Evolutionary conservation across 2,797 vertebrate genomes (phyloP).

Genomic region (Danio tinwini): DNA sequence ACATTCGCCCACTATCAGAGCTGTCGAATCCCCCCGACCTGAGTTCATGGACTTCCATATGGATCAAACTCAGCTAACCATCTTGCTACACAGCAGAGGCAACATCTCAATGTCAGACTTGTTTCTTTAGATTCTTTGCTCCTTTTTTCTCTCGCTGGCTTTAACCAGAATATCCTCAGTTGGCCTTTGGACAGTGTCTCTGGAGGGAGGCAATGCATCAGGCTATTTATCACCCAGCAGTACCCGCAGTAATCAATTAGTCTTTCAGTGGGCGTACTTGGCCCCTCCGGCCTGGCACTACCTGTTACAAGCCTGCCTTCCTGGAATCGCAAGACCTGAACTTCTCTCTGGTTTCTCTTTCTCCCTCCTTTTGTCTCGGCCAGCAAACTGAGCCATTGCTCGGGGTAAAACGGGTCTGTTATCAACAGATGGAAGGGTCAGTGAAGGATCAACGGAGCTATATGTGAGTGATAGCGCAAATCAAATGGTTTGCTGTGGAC

Average conservation of each 20-base stretch:
- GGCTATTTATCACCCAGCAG: constrained; percentile 66
- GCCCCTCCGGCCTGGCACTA: constrained; percentile 62
- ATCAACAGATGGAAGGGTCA: constrained; percentile 43
- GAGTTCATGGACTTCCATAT: constrained; percentile 53
- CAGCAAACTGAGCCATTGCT: constrained; percentile 43
- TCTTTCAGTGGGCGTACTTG: constrained; percentile 66
- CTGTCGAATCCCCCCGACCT: constrained; percentile 49
- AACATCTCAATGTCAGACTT: constrained; percentile 59
- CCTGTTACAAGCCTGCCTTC: constrained; percentile 64
- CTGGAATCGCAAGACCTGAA: constrained; percentile 38
- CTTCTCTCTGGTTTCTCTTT: constrained; percentile 32
- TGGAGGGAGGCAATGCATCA: constrained; percentile 62
- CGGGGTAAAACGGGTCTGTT: constrained; percentile 46
- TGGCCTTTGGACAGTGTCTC: constrained; percentile 58
- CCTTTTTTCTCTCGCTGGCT: constrained; percentile 28
- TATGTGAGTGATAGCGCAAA: constrained; percentile 12
- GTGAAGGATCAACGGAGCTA: background rate
- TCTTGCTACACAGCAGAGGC: constrained; percentile 48
- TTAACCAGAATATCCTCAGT: constrained; percentile 64
- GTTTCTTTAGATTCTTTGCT: constrained; percentile 50
- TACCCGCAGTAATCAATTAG: constrained; percentile 71
- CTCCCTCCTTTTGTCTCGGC: constrained; percentile 10
- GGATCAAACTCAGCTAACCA: constrained; percentile 44
- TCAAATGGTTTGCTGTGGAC: constrained; percentile 5
- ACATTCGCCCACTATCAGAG: constrained; percentile 44